Conservation (phyloP, 2,888 invertebrate species). For the Gerris lacustris region DNA sequence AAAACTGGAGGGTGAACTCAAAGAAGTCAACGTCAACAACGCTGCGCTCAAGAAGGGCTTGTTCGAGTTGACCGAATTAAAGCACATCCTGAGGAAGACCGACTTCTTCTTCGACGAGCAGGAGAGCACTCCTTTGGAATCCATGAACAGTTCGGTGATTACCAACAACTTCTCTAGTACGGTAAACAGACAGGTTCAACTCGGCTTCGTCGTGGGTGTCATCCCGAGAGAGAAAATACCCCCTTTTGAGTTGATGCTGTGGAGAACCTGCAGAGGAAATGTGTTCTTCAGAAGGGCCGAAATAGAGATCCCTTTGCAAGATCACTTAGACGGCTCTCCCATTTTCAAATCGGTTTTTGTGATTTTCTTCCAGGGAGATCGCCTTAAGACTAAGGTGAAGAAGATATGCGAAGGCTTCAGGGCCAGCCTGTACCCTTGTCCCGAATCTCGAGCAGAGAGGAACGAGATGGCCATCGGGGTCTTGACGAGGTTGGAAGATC, state of each 20-base stretch:
- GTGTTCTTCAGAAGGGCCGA: conserved; percentile 79
- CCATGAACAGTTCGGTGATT: background rate
- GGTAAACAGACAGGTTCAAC: background rate
- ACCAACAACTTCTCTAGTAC: background rate
- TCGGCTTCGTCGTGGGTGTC: conserved; percentile 83
- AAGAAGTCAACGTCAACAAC: conserved; percentile 95
- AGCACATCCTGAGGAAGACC: conserved; percentile 90
- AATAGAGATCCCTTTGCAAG: conserved; percentile 69
- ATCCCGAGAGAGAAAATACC: conserved; percentile 63
- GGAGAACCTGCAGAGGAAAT: conserved; percentile 85
- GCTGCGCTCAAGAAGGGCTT: conserved; percentile 92
- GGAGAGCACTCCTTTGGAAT: background rate
- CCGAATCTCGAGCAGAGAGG: conserved; percentile 56
- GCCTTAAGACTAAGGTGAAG: background rate
- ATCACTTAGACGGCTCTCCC: conserved; percentile 41
- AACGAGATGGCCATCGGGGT: conserved; percentile 85
- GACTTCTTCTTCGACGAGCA: conserved; percentile 94
- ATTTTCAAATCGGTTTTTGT: background rate
- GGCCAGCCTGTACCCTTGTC: conserved; percentile 1
- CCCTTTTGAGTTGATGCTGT: conserved; percentile 82
- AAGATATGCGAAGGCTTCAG: conserved; percentile 10
- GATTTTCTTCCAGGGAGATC: background rate
- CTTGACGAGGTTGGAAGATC: conserved; percentile 76
- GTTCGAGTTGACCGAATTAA: conserved; percentile 87
- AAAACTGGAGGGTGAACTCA: conserved; percentile 88